Percentiles rank a stretch among this genome's conserved stretches.
Conservation (phyloP, 2,797 vertebrate genomes). For the Chelon auratus region DNA sequence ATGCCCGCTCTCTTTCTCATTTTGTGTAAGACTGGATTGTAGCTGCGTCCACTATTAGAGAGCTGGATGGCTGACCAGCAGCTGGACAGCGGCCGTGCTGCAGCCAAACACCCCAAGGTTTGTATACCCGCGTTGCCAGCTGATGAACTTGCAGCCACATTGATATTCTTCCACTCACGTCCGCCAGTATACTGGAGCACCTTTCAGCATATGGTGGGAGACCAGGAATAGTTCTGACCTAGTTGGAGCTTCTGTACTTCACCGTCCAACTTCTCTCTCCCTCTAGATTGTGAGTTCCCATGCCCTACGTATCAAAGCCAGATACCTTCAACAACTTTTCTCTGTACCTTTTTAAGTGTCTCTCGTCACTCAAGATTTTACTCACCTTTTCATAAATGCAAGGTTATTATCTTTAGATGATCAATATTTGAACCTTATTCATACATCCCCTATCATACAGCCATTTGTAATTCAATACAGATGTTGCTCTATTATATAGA, state of each 20-base stretch:
- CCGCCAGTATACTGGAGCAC: slow-evolving; percentile 58
- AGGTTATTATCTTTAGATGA: not conserved
- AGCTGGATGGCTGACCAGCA: slow-evolving; percentile 33
- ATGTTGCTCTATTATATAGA: not conserved
- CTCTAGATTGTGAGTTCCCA: slow-evolving; percentile 55
- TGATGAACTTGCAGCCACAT: slow-evolving; percentile 71
- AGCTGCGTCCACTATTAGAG: slow-evolving; percentile 18
- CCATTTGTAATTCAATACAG: slow-evolving; percentile 2
- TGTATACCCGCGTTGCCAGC: slow-evolving; percentile 63
- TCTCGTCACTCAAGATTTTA: slow-evolving; percentile 55
- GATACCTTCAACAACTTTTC: slow-evolving; percentile 52
- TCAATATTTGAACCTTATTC: not conserved
- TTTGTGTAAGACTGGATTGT: slow-evolving; percentile 20
- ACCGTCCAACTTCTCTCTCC: slow-evolving; percentile 70
- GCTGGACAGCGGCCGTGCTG: slow-evolving; percentile 39
- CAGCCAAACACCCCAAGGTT: slow-evolving; percentile 53
- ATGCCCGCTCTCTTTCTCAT: slow-evolving; percentile 14
- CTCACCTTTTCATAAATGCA: not conserved
- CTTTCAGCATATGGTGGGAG: slow-evolving; percentile 78
- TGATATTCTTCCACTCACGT: slow-evolving; percentile 71
- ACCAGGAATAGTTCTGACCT: slow-evolving; percentile 86
- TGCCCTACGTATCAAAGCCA: slow-evolving; percentile 44
- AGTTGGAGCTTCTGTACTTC: slow-evolving; percentile 80
- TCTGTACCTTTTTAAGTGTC: slow-evolving; percentile 14
- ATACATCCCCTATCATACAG: not conserved